These are phyloP conservation scores for Rutilus rutilus DNA, from an alignment of 2,113 vertebrate genomes.

Conservation along the genomic window DNA sequence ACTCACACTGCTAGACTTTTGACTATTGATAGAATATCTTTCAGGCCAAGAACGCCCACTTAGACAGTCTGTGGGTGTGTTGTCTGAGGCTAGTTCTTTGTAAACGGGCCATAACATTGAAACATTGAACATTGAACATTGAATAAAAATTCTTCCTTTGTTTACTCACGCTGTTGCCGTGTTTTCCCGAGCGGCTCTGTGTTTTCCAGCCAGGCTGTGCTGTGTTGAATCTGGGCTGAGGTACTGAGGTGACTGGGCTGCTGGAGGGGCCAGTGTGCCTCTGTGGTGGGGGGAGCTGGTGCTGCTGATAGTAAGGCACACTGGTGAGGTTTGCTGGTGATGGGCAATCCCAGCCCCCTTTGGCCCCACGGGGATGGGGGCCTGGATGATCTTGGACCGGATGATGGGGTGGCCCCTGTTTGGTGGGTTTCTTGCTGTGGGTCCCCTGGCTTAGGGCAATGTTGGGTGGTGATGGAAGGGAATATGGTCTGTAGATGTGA, in stretches of 20 bases:
- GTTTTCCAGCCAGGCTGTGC: conserved; percentile 64
- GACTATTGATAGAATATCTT: background rate
- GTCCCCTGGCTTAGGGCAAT: conserved; percentile 44
- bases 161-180: conserved; percentile 76
- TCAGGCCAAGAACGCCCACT: background rate
- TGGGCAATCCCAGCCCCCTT: conserved; percentile 73
- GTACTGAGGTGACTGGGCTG: conserved; percentile 46
- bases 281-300: conserved; percentile 67
- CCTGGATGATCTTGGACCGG: conserved; percentile 51
- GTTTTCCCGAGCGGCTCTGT: conserved; percentile 72
- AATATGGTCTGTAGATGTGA: conserved; percentile 55
- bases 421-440: conserved; percentile 55
- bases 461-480: conserved; percentile 26
- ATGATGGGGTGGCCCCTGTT: conserved; percentile 47
- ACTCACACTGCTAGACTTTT: background rate
- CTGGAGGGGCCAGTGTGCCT: conserved; percentile 59
- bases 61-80: background rate
- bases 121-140: too few relatives aligned
- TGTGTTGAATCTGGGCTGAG: conserved; percentile 64
- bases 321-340: conserved; percentile 90
- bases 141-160: background rate
- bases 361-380: conserved; percentile 62
- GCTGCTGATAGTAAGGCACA: conserved; percentile 85
- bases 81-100: conserved; percentile 1
- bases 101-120: background rate